phyloP scores from a whole-genome alignment of 2,113 vertebrate species.

The Cheilinus undulatus region DNA sequence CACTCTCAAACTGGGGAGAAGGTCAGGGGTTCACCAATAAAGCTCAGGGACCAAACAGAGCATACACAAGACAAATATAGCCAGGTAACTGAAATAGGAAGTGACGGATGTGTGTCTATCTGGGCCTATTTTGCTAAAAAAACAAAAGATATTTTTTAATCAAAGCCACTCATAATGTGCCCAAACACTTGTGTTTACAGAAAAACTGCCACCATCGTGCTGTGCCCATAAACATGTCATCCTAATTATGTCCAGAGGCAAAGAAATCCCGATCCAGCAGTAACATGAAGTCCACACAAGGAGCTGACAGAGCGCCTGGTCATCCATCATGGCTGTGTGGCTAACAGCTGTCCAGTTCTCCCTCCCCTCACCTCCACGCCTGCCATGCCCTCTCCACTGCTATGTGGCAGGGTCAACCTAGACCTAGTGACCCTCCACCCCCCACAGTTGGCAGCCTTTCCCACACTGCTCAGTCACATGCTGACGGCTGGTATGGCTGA shows the following conservation, averaged over 20 bases:
- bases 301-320: slow-evolving; percentile 19
- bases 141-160: neutral
- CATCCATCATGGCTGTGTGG: slow-evolving; percentile 65
- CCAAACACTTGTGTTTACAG: slow-evolving; percentile 45
- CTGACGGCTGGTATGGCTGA: slow-evolving; percentile 8
- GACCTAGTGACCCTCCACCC: slow-evolving; percentile 43
- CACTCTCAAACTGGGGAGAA: slow-evolving; percentile 62
- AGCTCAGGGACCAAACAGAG: slow-evolving; percentile 72
- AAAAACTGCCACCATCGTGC: slow-evolving; percentile 22
- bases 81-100: slow-evolving; percentile 12
- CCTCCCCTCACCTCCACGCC: neutral
- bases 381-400: slow-evolving; percentile 35
- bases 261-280: slow-evolving; percentile 45
- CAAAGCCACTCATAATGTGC: slow-evolving; percentile 12
- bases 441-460: slow-evolving; percentile 35
- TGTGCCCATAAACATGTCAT: slow-evolving; percentile 27
- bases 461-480: slow-evolving; percentile 44
- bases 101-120: slow-evolving; percentile 14
- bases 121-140: neutral
- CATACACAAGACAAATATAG: slow-evolving; percentile 34
- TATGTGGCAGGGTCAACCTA: slow-evolving; percentile 60
- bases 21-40: slow-evolving; percentile 78
- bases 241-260: slow-evolving; percentile 48
- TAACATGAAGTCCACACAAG: slow-evolving; percentile 52
- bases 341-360: slow-evolving; percentile 68